A percentile compares a stretch with the other conserved stretches of the same genome.
Conservation (phyloP, 2,113 vertebrate species). For the Notechis scutatus region DNA sequence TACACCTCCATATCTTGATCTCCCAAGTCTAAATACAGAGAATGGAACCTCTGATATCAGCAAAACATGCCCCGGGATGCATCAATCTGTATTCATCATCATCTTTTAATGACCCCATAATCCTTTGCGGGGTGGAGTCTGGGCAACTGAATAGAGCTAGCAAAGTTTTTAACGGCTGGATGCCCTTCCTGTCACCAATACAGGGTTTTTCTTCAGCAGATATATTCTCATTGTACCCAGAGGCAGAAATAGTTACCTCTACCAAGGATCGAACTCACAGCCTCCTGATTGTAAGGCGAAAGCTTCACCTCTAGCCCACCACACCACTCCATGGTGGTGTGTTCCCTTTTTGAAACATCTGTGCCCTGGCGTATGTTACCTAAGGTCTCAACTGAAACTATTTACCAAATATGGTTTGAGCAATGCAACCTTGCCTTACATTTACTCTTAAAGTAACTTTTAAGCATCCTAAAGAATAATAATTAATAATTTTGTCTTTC, state of each 20-base stretch:
- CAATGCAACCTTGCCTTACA: neutral
- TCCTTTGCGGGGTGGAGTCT: too few species aligned
- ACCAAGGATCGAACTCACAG: too few species aligned
- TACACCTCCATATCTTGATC: neutral
- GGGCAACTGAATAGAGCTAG: too few species aligned
- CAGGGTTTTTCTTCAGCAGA: too few species aligned
- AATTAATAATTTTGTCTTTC: neutral
- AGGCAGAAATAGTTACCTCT: too few species aligned
- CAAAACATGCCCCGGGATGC: neutral
- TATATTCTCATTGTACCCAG: too few species aligned
- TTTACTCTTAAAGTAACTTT: neutral
- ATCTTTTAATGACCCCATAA: too few species aligned
- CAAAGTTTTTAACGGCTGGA: too few species aligned
- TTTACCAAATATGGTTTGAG: neutral
- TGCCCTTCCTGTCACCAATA: too few species aligned
- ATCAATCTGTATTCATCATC: too few species aligned
- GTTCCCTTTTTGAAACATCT: neutral
- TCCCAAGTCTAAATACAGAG: neutral
- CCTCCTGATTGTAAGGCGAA: too few species aligned
- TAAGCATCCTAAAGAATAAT: neutral
- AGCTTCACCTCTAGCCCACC: too few species aligned
- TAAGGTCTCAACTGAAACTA: neutral
- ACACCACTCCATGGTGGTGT: neutral
- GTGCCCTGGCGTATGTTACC: neutral
- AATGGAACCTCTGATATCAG: neutral